Evolutionary conservation across 2,797 vertebrate species (phyloP), one percentile per base, ranked within the genome.

Genomic region (Lutjanus argentimaculatus): DNA sequence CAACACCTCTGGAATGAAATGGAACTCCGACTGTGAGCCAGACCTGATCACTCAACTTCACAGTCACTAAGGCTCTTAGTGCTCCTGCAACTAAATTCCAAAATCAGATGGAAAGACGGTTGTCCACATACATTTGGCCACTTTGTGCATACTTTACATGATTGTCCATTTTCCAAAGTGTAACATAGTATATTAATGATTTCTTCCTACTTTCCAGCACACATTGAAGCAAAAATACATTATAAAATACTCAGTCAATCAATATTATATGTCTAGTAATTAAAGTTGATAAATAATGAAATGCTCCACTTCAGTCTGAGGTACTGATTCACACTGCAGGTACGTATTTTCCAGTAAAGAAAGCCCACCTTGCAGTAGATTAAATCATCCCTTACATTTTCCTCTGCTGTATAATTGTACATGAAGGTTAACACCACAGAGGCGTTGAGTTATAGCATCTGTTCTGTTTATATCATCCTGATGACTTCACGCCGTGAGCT

Each of bases 401-500:
- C 66, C 53, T 65, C 15, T 53, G 67, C 53, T 75, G 63, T 75
- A 21, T 68, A 71, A 82, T 68, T 48, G 13, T 45, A 61, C 19
- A 21, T 79, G 43, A 64, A 71, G 61, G 67, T 65, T 64, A 67
- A 62, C 55, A 51, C 45, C 68, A 73, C 61, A 70, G 64, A 84
- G 65, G 52, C 46, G 22, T 75, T 70, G 69, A 36, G 51, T 11
- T 48, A 51, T 19, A 73, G 88, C 89, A 88, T 91, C 78, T 92
- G 89, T 65, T 89, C 62, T 59, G 65, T 84, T 88, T 79, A 81
- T 83, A 86, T 92, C 84, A 87, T 79, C 75, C 65, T 40, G n/a
- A 85, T 92, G 89, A 93, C 88, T 76, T 92, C 89, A 91, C 78
- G 74, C 76, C 40, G 84, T 93, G 89, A 93, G 86, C 85, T 93